Evolutionary conservation across 2,888 invertebrate species (phyloP).

Genomic region (Neria commutata): DNA sequence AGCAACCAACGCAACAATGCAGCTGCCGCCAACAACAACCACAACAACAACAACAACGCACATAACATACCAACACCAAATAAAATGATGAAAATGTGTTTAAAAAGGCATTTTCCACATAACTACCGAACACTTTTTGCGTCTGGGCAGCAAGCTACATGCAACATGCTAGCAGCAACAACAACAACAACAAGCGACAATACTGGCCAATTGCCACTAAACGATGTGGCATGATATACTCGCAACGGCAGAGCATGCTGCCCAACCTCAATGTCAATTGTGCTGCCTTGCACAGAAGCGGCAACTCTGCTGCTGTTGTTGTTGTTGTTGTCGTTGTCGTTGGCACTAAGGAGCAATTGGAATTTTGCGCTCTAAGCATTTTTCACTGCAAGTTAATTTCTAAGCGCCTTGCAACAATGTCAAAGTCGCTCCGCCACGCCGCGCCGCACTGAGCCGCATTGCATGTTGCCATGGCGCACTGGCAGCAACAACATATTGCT

Average conservation of each 20-base stretch:
- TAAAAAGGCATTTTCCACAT: slow-evolving; percentile 3
- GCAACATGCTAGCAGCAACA: background rate
- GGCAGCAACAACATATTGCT: background rate
- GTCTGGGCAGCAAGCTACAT: slow-evolving; percentile 19
- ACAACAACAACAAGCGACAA: background rate
- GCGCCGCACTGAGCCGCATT: no score
- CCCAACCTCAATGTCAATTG: background rate
- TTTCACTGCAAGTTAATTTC: slow-evolving; percentile 25
- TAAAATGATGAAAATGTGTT: slow-evolving; percentile 3
- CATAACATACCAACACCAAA: slow-evolving; percentile 13
- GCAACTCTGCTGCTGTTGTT: background rate
- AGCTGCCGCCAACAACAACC: background rate
- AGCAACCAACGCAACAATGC: background rate
- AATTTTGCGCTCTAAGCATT: background rate
- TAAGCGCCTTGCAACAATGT: slow-evolving; percentile 39
- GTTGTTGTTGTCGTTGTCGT: no score
- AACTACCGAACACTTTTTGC: slow-evolving; percentile 10
- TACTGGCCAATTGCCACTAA: slow-evolving; percentile 12
- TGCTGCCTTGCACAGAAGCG: background rate
- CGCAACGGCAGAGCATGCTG: background rate
- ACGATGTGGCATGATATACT: slow-evolving; percentile 3
- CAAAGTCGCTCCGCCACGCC: no score
- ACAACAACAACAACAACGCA: background rate
- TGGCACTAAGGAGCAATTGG: background rate
- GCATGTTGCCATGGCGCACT: no score